Evolutionary conservation across 2,888 invertebrate species (phyloP).

Genomic region (Parochlus steinenii): DNA sequence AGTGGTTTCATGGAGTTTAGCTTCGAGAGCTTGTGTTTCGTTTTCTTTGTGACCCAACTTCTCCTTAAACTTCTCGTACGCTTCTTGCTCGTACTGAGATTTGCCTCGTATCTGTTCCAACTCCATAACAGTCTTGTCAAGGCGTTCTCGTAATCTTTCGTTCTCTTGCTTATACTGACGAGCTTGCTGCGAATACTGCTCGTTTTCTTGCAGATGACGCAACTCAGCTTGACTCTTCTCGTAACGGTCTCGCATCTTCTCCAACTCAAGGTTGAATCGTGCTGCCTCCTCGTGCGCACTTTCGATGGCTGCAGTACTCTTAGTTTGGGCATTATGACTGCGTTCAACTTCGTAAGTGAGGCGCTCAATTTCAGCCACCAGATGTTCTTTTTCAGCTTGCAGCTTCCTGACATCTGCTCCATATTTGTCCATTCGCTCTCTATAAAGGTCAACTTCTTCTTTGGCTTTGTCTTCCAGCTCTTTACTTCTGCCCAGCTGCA

Average conservation of each 20-base stretch:
- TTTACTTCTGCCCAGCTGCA: constrained; percentile 71
- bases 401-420: constrained; percentile 68
- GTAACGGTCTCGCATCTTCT: constrained; percentile 82
- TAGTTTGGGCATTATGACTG: constrained; percentile 69
- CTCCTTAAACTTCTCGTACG: constrained; percentile 58
- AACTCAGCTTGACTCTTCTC: constrained; percentile 71
- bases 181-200: constrained; percentile 63
- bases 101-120: constrained; percentile 65
- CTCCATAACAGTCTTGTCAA: constrained; percentile 67
- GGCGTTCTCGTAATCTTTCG: constrained; percentile 59
- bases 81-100: constrained; percentile 58
- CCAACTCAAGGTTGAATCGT: constrained; percentile 68
- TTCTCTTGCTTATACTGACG: constrained; percentile 65
- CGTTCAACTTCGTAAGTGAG: constrained; percentile 74
- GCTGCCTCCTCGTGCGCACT: constrained; percentile 82
- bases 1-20: constrained; percentile 59
- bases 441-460: constrained; percentile 73
- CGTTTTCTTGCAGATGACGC: constrained; percentile 64
- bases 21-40: constrained; percentile 60
- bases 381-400: constrained; percentile 72
- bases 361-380: constrained; percentile 67
- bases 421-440: constrained; percentile 76
- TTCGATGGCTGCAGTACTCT: constrained; percentile 70
- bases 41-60: constrained; percentile 56
- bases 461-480: constrained; percentile 85